Conservation (phyloP, 2,797 vertebrate species). For the Sebastes hubbsi region DNA sequence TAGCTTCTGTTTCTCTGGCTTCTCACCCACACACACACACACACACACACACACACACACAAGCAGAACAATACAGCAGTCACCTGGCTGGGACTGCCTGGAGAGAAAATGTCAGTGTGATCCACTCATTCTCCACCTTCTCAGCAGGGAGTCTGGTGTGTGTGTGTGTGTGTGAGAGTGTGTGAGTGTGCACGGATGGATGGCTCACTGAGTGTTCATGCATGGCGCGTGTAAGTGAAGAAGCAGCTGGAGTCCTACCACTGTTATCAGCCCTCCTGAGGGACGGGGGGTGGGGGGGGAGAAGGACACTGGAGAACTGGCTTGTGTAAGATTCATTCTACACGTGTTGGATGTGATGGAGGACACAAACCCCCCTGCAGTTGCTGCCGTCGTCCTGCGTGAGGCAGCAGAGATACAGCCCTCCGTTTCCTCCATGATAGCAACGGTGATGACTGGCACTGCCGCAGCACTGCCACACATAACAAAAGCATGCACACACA, state of each 20-base stretch:
- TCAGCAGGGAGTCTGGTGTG: constrained; percentile 20
- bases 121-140: constrained; percentile 57
- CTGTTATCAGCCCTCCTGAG: constrained; percentile 61
- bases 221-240: constrained; percentile 44
- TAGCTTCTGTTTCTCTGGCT: background rate
- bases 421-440: constrained; percentile 23
- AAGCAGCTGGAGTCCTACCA: constrained; percentile 59
- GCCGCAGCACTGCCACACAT: constrained; percentile 67
- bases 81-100: constrained; percentile 42
- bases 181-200: constrained; percentile 11
- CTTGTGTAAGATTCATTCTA: constrained; percentile 57
- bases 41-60: background rate
- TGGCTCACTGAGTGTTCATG: constrained; percentile 43
- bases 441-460: constrained; percentile 44
- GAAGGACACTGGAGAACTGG: constrained; percentile 54
- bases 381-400: constrained; percentile 70
- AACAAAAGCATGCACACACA: constrained; percentile 13
- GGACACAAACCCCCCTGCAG: constrained; percentile 42
- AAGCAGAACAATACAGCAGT: constrained; percentile 26
- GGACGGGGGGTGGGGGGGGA: background rate
- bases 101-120: constrained; percentile 63
- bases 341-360: constrained; percentile 37
- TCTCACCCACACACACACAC: constrained; percentile 1
- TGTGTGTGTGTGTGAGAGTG: background rate
- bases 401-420: constrained; percentile 84